Evolutionary conservation across 2,113 vertebrate species (phyloP), one percentile per base, ranked within the genome.

Genomic region (Dicentrarchus labrax): DNA sequence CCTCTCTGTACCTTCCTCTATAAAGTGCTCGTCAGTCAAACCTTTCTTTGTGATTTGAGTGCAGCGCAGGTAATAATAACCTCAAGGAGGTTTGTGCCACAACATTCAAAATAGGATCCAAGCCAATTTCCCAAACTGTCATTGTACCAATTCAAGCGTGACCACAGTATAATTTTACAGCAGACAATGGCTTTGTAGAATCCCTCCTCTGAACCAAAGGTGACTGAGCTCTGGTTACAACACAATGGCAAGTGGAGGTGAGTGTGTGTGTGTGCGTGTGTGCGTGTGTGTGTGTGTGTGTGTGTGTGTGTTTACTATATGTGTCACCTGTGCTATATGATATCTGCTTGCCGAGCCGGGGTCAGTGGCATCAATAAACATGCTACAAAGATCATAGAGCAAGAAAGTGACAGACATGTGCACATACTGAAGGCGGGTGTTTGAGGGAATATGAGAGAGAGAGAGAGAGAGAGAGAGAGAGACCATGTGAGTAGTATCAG

Each of bases 61-160:
- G n/a, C 41, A 38, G 64, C 10, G 39, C 36, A 67, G 73, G 65
- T 78, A 57, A 74, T 76, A 82, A 83, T 62, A 75, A 82, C 66
- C 48, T 50, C 39, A 61, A 57, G n/a, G 15, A 60, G 39, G 38
- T 64, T 47, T 38, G 13, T 66, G 68, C 24, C 21, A 16, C 72
- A 72, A 68, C 39, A 83, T 72, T 78, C 56, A 72, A 38, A 86
- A 80, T 17, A 80, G 56, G 54, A 69, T 53, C 61, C 19, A 16
- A 72, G 66, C 61, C 82, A 73, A 65, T 85, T 89, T 79, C 56
- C 80, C 66, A 86, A 76, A 76, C 76, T 74, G 73, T 78, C 82
- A 66, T 53, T 83, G 69, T 41, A 54, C 16, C n/a, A 39, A 73
- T 56, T 74, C 57, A 76, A 67, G 66, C 19, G 48, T 45, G 77